phyloP scores from a whole-genome alignment of 2,797 vertebrate species.

The Trachurus trachurus region DNA sequence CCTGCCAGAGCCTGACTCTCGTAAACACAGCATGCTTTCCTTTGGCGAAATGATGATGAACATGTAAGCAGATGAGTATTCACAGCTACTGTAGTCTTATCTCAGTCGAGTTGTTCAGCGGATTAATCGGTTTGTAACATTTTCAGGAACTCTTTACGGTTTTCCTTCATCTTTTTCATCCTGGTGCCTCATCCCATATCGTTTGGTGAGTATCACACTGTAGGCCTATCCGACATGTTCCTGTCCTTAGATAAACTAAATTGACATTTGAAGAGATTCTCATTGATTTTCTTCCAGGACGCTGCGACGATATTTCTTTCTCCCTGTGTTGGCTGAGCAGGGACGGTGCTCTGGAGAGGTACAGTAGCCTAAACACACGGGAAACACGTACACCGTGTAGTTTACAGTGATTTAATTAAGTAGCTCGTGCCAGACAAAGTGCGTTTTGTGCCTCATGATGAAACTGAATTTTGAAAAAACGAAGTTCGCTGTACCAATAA shows the following conservation, averaged over 20 bases:
- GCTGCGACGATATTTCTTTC: slow-evolving; percentile 60
- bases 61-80: slow-evolving; percentile 55
- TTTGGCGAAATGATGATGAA: slow-evolving; percentile 17
- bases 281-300: slow-evolving; percentile 52
- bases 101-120: rapidly evolving
- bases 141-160: slow-evolving; percentile 67
- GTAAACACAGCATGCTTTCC: slow-evolving; percentile 6
- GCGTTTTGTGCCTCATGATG: neutral
- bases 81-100: rapidly evolving
- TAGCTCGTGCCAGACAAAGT: neutral
- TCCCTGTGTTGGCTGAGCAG: slow-evolving; percentile 80
- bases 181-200: slow-evolving; percentile 46
- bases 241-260: neutral
- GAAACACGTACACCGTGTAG: rapidly evolving
- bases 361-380: neutral
- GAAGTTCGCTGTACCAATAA: neutral
- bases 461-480: neutral
- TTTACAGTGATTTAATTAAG: neutral
- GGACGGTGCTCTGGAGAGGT: slow-evolving; percentile 61
- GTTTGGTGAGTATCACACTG: slow-evolving; percentile 69
- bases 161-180: slow-evolving; percentile 57
- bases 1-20: neutral
- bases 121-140: neutral
- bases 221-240: no score
- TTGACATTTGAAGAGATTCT: rapidly evolving